Evolutionary conservation across 30 jellyfish, hydroid and myxozoan species (phyloP).

Genomic region (Cassiopea xamachana): DNA sequence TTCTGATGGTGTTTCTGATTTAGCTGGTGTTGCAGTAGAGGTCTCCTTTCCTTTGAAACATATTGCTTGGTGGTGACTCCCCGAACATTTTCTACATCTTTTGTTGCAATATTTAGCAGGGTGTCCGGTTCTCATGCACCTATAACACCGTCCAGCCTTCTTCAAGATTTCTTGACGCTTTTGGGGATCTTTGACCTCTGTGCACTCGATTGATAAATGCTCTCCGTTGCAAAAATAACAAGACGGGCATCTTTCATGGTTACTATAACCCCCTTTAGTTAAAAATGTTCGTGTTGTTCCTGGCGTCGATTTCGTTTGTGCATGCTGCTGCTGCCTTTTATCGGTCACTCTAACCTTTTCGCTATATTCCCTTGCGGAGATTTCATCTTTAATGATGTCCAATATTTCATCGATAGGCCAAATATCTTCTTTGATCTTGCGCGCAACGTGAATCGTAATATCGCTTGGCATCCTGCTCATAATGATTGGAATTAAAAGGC

Average conservation of each 20-base stretch:
- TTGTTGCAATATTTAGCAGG: constrained; percentile 11
- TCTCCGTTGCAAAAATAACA: not conserved
- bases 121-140: constrained; percentile 34
- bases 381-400: not conserved
- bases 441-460: not conserved
- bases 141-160: constrained; percentile 36
- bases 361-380: not conserved
- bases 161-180: constrained; percentile 1
- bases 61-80: constrained; percentile 11
- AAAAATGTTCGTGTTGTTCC: not conserved
- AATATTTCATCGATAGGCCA: not conserved
- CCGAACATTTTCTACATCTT: constrained; percentile 23
- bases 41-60: not conserved
- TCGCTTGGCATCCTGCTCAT: not conserved
- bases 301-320: not conserved
- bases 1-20: not conserved
- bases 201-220: not conserved
- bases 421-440: not conserved
- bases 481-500: not conserved
- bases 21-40: not conserved
- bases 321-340: not conserved
- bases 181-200: constrained; percentile 18
- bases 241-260: not conserved
- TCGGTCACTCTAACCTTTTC: not conserved
- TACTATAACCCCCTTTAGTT: not conserved